Percentiles rank a stretch among this genome's conserved stretches.
Evolutionary conservation across 1,140 invertebrate genomes (phyloP).

Genomic region (Saccostrea cuccullata): DNA sequence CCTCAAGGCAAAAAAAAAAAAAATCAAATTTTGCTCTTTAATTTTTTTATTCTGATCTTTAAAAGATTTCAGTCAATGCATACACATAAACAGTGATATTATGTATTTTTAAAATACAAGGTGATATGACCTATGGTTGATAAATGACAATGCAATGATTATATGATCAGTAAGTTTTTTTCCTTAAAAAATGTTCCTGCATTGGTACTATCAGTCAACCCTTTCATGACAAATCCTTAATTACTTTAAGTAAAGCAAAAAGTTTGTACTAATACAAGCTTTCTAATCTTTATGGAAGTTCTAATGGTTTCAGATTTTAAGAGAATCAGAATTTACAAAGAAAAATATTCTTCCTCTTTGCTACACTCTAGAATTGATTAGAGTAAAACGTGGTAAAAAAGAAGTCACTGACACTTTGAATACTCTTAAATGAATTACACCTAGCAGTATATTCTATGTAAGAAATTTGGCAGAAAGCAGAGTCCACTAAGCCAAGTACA

Average conservation of each 20-base stretch:
- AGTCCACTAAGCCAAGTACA: too few relatives aligned
- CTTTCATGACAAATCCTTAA: neutral
- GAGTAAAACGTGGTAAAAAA: too few relatives aligned
- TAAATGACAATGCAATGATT: neutral
- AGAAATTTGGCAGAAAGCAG: too few relatives aligned
- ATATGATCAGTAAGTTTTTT: neutral
- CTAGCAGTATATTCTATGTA: too few relatives aligned
- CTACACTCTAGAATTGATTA: too few relatives aligned
- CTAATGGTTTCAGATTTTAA: neutral
- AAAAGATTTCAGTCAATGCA: conserved; percentile 20
- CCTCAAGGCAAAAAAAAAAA: neutral
- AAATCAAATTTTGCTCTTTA: neutral
- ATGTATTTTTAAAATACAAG: conserved; percentile 20
- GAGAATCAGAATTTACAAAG: too few relatives aligned
- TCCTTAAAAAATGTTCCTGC: neutral
- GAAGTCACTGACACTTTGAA: too few relatives aligned
- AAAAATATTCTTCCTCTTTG: too few relatives aligned
- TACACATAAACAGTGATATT: neutral
- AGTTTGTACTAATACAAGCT: neutral
- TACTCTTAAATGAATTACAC: too few relatives aligned
- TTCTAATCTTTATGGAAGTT: neutral
- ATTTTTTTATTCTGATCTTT: neutral
- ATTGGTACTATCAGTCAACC: neutral
- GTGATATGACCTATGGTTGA: neutral
- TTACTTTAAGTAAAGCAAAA: neutral